Conservation (phyloP, 2,888 invertebrate species). For the Podabrus alpinus region DNA sequence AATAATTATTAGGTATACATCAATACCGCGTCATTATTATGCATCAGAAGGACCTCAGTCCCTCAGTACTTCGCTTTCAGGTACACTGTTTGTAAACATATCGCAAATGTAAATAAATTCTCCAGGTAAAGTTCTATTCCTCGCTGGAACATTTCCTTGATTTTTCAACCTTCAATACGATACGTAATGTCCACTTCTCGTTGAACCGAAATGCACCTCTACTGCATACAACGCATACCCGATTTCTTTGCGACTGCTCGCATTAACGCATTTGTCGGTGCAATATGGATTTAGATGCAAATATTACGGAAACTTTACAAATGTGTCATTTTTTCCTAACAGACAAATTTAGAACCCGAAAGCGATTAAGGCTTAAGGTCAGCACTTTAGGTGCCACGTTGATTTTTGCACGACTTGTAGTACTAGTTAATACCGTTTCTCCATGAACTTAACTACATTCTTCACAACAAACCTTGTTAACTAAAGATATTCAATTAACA, state of each 20-base stretch:
- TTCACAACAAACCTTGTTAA: background rate
- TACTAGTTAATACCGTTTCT: background rate
- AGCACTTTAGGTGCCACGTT: background rate
- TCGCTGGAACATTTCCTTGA: background rate
- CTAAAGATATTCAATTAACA: background rate
- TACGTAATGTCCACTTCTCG: background rate
- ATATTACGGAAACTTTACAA: background rate
- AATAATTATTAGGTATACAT: no score
- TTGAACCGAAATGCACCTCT: background rate
- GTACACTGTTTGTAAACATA: fast-evolving
- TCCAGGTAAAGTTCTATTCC: background rate
- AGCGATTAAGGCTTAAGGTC: background rate
- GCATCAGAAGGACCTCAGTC: no score
- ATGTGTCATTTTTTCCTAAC: background rate
- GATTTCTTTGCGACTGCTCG: background rate
- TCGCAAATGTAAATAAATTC: background rate
- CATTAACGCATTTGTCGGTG: background rate
- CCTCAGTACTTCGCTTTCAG: background rate
- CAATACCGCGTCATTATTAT: no score
- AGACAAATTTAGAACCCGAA: background rate
- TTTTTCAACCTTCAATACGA: background rate
- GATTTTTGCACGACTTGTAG: background rate
- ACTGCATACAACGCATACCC: background rate
- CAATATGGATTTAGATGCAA: background rate
- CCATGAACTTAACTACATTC: background rate